phyloP scores from a whole-genome alignment of 1,140 invertebrate genomes.

The Notospermus geniculatus region DNA sequence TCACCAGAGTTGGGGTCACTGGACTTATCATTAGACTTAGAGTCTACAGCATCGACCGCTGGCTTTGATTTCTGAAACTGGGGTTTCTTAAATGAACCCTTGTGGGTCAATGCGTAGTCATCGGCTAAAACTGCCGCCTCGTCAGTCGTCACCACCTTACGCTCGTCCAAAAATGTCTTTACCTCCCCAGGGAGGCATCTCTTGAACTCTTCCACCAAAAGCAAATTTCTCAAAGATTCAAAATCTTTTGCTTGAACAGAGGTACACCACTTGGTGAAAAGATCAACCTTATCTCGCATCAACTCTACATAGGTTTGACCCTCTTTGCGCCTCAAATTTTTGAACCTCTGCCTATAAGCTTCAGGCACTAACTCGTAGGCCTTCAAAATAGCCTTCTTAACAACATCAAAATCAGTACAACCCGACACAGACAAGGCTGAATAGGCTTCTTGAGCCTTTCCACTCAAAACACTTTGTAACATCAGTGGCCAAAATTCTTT shows the following conservation, averaged over 20 bases:
- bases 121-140: conserved; percentile 15
- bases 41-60: no score
- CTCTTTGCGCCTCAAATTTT: conserved; percentile 16
- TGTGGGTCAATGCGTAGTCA: conserved; percentile 24
- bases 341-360: conserved; percentile 27
- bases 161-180: conserved; percentile 21
- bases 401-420: no score
- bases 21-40: not conserved
- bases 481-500: no score
- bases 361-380: conserved; percentile 32
- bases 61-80: not conserved
- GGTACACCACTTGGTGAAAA: conserved; percentile 25
- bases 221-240: conserved; percentile 24
- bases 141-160: conserved; percentile 18
- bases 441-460: no score
- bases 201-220: conserved; percentile 29
- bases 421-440: no score
- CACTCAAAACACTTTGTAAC: no score
- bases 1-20: not conserved
- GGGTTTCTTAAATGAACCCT: conserved; percentile 3
- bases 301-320: conserved; percentile 28
- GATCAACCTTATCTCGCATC: conserved; percentile 22
- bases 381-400: no score
- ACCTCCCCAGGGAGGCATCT: conserved; percentile 18
- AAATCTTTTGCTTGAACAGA: conserved; percentile 19